These are phyloP conservation scores for Aldabrachelys gigantea DNA, from an alignment of 2,113 vertebrate genomes.

Conservation along the genomic window DNA sequence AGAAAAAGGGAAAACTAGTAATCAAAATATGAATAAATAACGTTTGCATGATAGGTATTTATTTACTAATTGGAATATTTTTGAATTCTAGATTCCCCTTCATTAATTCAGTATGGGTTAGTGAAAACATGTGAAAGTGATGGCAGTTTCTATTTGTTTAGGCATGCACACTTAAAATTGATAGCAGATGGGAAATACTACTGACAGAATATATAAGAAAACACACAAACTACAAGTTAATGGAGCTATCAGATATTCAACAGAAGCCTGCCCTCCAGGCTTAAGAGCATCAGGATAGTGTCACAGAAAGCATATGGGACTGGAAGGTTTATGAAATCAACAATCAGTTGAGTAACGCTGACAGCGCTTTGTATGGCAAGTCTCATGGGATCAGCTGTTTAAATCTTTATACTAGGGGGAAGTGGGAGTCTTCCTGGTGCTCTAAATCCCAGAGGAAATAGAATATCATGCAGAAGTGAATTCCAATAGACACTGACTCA, in stretches of 20 bases:
- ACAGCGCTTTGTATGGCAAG: background rate
- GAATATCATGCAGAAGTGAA: background rate
- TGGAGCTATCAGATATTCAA: background rate
- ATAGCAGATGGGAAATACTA: background rate
- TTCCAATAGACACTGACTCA: background rate
- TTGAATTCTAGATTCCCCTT: background rate
- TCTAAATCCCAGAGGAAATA: background rate
- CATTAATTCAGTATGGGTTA: background rate
- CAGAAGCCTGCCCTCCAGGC: background rate
- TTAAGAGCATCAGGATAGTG: background rate
- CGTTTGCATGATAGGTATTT: background rate
- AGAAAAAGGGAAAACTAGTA: background rate
- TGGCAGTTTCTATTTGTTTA: background rate
- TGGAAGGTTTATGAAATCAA: background rate
- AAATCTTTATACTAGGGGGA: background rate
- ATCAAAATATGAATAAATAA: background rate
- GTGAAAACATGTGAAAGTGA: background rate
- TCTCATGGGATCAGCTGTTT: background rate
- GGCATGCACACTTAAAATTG: background rate
- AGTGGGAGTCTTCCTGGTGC: background rate
- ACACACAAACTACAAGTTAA: background rate
- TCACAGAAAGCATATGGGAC: background rate
- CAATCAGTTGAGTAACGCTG: background rate
- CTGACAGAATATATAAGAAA: background rate
- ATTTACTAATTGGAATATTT: background rate